A percentile compares a stretch with the other conserved stretches of the same genome.
Evolutionary conservation across 2,797 vertebrate genomes (phyloP).

Genomic region (Xenops minutus): DNA sequence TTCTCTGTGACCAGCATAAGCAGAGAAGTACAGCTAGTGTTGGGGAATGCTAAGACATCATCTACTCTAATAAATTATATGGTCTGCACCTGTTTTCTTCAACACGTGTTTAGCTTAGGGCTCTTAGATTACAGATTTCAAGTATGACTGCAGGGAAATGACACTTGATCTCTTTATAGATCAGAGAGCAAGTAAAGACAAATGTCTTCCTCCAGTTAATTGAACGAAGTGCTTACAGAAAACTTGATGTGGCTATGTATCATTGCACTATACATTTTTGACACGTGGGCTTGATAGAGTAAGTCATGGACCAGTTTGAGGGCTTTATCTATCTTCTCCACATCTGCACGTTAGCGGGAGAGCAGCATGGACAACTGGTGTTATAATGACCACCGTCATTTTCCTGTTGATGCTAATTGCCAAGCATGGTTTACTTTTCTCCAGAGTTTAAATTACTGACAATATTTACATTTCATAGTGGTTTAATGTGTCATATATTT

Average conservation of each 20-base stretch:
- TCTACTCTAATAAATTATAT: background rate
- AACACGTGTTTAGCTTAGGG: background rate
- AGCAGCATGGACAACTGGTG: background rate
- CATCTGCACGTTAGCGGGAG: background rate
- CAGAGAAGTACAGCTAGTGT: background rate
- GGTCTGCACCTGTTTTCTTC: background rate
- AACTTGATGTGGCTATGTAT: background rate
- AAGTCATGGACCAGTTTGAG: background rate
- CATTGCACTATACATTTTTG: background rate
- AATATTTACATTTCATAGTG: background rate
- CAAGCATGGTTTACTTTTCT: background rate
- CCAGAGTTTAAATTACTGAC: background rate
- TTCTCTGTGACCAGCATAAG: background rate
- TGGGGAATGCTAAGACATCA: background rate
- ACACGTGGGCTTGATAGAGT: background rate
- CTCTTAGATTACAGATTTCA: background rate
- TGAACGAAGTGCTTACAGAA: background rate
- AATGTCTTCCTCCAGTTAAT: constrained; percentile 6
- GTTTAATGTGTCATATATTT: background rate
- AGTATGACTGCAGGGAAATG: background rate
- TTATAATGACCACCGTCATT: background rate
- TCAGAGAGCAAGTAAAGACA: background rate
- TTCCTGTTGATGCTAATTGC: background rate
- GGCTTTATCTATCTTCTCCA: background rate
- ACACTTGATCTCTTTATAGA: background rate